Base-by-base conservation (phyloP, 2,797 vertebrate genomes). In the Parauchenoglanis ngamensis region DNA sequence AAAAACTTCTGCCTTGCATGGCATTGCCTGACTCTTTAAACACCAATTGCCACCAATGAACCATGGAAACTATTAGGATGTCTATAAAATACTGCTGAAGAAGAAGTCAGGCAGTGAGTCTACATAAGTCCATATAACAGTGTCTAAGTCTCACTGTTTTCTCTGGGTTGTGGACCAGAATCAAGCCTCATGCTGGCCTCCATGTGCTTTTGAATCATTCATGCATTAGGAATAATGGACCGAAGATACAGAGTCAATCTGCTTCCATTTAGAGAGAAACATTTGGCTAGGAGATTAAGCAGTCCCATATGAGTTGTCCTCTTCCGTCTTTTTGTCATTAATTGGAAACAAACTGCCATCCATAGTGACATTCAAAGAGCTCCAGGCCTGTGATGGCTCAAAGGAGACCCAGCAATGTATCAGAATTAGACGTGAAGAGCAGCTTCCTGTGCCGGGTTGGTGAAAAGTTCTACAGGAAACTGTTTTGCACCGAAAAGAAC, bases 301-400 rank as follows among this genome's bases (percentile, higher is more conserved):
- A 91, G 57, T 88, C 87, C 90, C 90, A 91, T 88, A 88, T 92
- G 91, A 90, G 83, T 75, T 87, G 87, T 89, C 72, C 84, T 90
- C 77, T 87, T 86, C 81, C 86, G 19, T 84, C 84, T 75, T 87
- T 83, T 65, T 86, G 88, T 87, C 90, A 91, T 91, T 91, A 89
- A 91, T 88, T 91, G 89, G 88, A 91, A 89, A 76, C 86, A 89
- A 88, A 88, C 89, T 86, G 72, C 79, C 81, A 89, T 89, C 84
- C 82, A 87, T 83, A 84, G 40, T 35, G 49, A 89, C 52, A 87
- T 87, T 88, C 80, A 85, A 88, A 89, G 28, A 57, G 35, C 31
- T 86, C 40, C 75, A 83, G 56, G 85, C 75, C 28, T 76, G 25
- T n/a, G 57, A 86, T 80, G 77, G 67, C 49, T 70, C 67, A 83